Conservation (phyloP, 2,113 vertebrate species). For the Emberiza fucata region DNA sequence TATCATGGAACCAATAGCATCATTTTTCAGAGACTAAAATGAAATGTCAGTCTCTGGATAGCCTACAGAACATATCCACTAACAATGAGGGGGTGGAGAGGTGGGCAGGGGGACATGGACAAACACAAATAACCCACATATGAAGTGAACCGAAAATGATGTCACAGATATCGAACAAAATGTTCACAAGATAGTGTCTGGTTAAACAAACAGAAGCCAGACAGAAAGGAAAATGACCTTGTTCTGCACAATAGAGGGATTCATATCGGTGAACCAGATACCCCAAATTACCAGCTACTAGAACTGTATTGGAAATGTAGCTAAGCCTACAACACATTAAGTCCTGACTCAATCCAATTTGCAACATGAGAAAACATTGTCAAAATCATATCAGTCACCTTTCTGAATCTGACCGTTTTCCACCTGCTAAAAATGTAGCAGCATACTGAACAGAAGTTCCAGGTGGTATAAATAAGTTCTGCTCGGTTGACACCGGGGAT, state of each 20-base stretch:
- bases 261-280: not conserved
- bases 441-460: not conserved
- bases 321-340: not conserved
- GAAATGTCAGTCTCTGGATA: not conserved
- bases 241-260: not conserved
- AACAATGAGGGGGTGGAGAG: not conserved
- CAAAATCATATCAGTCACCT: not conserved
- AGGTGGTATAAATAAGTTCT: not conserved
- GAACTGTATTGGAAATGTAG: not conserved
- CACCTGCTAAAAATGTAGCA: not conserved
- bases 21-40: not conserved
- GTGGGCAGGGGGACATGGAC: not conserved
- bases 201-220: not conserved
- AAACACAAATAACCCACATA: conserved; percentile 39
- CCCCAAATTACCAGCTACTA: not conserved
- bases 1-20: not conserved
- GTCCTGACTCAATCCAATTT: not conserved
- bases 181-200: not conserved
- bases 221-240: conserved; percentile 15
- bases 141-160: conserved; percentile 50
- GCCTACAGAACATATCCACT: not conserved
- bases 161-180: conserved; percentile 28
- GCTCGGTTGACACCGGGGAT: not conserved
- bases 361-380: not conserved
- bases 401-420: not conserved